Conservation (phyloP, 23 tunicate species). For the Styela plicata region DNA sequence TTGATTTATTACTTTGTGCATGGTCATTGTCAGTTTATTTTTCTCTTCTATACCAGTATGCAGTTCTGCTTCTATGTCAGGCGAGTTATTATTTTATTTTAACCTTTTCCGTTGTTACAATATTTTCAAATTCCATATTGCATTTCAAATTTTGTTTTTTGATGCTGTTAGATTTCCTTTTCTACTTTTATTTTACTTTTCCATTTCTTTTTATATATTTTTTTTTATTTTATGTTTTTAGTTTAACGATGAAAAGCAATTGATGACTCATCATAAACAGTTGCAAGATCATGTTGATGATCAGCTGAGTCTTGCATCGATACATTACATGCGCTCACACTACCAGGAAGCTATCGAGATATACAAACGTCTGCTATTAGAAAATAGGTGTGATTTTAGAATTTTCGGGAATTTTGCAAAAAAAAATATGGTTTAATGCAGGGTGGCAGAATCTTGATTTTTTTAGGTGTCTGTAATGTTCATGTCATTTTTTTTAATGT, state of each 20-base stretch:
- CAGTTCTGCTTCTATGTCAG: too few species aligned
- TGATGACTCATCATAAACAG: constrained; percentile 74
- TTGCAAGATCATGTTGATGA: constrained; percentile 96
- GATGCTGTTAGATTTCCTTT: not conserved
- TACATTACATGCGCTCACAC: constrained; percentile 99
- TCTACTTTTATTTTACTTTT: not conserved
- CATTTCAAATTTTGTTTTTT: constrained; percentile 26
- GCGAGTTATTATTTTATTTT: too few species aligned
- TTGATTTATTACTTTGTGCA: too few species aligned
- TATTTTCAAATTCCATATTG: too few species aligned
- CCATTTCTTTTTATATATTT: not conserved
- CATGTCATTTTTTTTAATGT: too few species aligned
- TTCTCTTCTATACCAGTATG: too few species aligned
- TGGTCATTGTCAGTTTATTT: too few species aligned
- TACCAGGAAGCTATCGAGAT: constrained; percentile 98
- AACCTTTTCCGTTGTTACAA: not conserved
- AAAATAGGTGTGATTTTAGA: constrained; percentile 70
- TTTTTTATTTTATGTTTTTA: constrained; percentile 30
- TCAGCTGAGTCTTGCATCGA: constrained; percentile 93
- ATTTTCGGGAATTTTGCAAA: too few species aligned
- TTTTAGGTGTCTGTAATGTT: too few species aligned
- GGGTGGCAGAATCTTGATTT: too few species aligned
- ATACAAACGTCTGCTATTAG: constrained; percentile 83
- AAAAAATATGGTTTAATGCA: too few species aligned
- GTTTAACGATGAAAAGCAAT: constrained; percentile 84